Base-by-base conservation (phyloP, 2,797 vertebrate species). In the Leptodactylus fallax region DNA sequence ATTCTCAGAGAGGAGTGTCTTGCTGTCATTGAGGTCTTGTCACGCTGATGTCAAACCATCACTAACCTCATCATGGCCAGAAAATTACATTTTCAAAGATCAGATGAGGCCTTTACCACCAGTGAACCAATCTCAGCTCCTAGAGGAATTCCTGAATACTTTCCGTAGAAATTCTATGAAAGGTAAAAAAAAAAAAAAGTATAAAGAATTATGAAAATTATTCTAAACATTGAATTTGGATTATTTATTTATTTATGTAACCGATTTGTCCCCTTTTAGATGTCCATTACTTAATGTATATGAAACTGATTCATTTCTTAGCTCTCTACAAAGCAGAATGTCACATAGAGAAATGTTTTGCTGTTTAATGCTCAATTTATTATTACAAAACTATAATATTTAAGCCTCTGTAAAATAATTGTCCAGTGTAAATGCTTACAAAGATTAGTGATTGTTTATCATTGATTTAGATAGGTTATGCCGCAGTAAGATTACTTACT, bases 161-260 rank as follows among this genome's bases (percentile, higher is more conserved):
- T 96, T 97, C 89, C 93, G 92, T 81, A 96, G 97, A 92, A 97
- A 94, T 89, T 93, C 96, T 13, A 93, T 96, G 81, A 96, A 96
- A 92, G 98, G 98, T 99, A 91, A 94, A 93, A 74, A 65, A 74
- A 74, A 93, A 74, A 65, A 74, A 74, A 21, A 6, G 36, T 36
- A 36, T 36, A 12, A 36, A 69, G 12, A 69, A 69, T 25, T 27
- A 69, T 25, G n/a, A 2, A 63, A 63, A 65, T 1, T 7, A 36
- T 36, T 36, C 2, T 36, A 36, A 36, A 36, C 36, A 36, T 36
- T 36, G 36, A 36, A 4, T 36, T 36, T 36, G 36, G 2, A 36
- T 36, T 36, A 36, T 36, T 36, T 4, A 36, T 36, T 36, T 2
- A 2, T 36, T 36, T 36, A 36, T 36, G 36, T 36, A 36, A 36